A percentile compares a stretch with the other conserved stretches of the same genome.
phyloP scores from a whole-genome alignment of 1,140 invertebrate species.

The Archegozetes longisetosus region DNA sequence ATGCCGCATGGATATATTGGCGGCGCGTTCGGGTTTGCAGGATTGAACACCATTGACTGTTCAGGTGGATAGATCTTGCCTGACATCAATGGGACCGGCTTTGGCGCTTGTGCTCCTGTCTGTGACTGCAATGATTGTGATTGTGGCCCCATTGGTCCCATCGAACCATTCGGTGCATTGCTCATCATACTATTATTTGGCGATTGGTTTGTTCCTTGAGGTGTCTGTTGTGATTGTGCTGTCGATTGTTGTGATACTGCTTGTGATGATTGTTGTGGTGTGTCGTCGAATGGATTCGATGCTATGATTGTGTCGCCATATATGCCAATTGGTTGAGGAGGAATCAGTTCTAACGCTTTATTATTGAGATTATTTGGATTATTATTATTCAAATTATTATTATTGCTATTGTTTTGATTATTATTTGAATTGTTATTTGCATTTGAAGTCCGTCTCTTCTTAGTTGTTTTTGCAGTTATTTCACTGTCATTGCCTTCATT shows the following conservation, averaged over 20 bases:
- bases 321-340: conserved; percentile 29
- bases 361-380: too few relatives aligned
- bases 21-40: conserved; percentile 92
- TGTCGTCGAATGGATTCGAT: conserved; percentile 89
- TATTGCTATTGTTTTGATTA: not conserved
- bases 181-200: not conserved
- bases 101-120: not conserved
- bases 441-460: not conserved
- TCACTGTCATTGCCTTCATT: not conserved
- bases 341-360: conserved; percentile 4
- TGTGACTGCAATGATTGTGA: conserved; percentile 17
- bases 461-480: not conserved
- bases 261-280: conserved; percentile 43
- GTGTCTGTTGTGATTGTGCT: conserved; percentile 22
- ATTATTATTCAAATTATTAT: not conserved
- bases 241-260: conserved; percentile 1
- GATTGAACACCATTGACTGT: conserved; percentile 94
- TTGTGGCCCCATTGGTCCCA: conserved; percentile 1
- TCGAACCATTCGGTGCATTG: not conserved
- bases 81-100: conserved; percentile 22
- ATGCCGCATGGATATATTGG: conserved; percentile 90
- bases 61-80: conserved; percentile 68
- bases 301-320: conserved; percentile 86
- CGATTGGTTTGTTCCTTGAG: conserved; percentile 33
- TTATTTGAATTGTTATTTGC: not conserved